Evolutionary conservation across 2,113 vertebrate genomes (phyloP), one percentile per base, ranked within the genome.

Genomic region (Oncorhynchus tshawytscha): DNA sequence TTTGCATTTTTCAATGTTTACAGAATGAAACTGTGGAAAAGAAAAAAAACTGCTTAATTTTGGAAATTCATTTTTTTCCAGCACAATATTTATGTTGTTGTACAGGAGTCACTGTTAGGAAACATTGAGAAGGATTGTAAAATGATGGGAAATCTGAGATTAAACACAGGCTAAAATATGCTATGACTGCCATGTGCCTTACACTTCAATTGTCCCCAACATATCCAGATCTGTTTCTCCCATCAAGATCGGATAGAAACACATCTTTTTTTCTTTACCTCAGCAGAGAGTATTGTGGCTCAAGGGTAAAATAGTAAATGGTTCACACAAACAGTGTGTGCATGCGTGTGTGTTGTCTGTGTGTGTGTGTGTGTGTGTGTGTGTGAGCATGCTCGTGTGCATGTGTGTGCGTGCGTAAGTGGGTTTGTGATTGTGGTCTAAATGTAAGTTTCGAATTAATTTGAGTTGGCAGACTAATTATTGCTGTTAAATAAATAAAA

Each of bases 31-130:
- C 91, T 87, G 91, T 73, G 78, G 84, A 73, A 92, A 89, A 90
- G 92, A 88, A 90, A 83, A 78, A 76, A 82, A 79, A 90, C 91
- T 93, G 92, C 92, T 90, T 92, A 88, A 91, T 92, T 90, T 89
- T 73, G 82, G 82, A 76, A 82, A 87, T 59, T 59, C 31, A 71
- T 86, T 89, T 81, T 82, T 82, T 85, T 83, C 86, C 94, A 94
- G 94, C 94, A 95, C 95, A 95, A 95, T 96, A 97, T 97, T 97
- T 97, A 97, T 97, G 95, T 96, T 95, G 91, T 93, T 96, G 95
- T 96, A 95, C 94, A 95, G 94, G 94, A 96, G 94, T 95, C 94
- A 95, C 93, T 94, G 94, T 93, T 94, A 95, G 92, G 91, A 91
- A 94, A 93, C 92, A 92, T 93, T 92, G 92, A 95, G 84, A 95